Evolutionary conservation across 1,140 invertebrate genomes (phyloP).

Genomic region (Brachionus plicatilis): DNA sequence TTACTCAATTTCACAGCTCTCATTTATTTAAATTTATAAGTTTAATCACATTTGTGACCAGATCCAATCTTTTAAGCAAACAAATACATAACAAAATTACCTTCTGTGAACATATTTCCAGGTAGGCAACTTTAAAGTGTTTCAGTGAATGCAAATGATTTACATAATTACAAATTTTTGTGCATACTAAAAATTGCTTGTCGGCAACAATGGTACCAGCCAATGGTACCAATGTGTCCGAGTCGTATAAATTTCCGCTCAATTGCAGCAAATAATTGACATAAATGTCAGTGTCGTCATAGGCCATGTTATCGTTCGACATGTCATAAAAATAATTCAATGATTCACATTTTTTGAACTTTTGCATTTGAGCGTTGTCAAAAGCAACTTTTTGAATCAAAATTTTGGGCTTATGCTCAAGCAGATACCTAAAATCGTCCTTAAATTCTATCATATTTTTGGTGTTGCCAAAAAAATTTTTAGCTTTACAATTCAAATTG

Average conservation of each 20-base stretch:
- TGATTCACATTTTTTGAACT: slow-evolving; percentile 21
- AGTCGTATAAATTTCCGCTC: slow-evolving; percentile 21
- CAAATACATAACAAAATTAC: neutral
- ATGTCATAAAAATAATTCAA: slow-evolving; percentile 10
- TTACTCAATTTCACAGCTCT: too few relatives aligned
- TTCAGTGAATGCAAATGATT: slow-evolving; percentile 26
- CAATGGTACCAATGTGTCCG: slow-evolving; percentile 19
- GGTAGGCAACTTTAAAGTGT: slow-evolving; percentile 30
- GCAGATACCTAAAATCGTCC: neutral
- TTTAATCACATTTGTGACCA: too few relatives aligned
- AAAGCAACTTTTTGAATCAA: slow-evolving; percentile 18
- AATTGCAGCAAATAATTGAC: slow-evolving; percentile 28
- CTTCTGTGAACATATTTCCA: slow-evolving; percentile 35
- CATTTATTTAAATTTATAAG: too few relatives aligned
- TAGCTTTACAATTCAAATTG: slow-evolving; percentile 13
- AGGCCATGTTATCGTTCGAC: neutral
- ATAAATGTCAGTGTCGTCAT: neutral
- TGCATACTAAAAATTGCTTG: slow-evolving; percentile 28
- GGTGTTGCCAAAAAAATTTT: neutral
- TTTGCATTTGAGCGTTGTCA: slow-evolving; percentile 22
- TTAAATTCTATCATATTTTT: slow-evolving; percentile 19
- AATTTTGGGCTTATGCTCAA: slow-evolving; percentile 22
- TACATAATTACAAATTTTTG: slow-evolving; percentile 19
- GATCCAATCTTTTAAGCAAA: too few relatives aligned
- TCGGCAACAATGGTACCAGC: neutral